A percentile compares a stretch with the other conserved stretches of the same genome.
These are phyloP conservation scores for Clusia tigrina DNA, from an alignment of 2,888 invertebrate species.

Conservation along the genomic window DNA sequence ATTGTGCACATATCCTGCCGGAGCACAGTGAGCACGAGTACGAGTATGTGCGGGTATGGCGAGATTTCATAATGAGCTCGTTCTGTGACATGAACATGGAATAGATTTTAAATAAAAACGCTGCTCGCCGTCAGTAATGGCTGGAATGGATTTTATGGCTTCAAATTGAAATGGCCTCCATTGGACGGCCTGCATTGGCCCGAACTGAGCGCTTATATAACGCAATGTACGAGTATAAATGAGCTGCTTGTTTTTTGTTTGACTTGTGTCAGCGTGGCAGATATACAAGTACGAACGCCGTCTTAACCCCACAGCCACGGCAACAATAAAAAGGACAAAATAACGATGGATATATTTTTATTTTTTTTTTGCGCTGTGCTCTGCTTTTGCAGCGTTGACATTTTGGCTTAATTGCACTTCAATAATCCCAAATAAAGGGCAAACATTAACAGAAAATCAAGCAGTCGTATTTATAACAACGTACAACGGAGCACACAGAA, in stretches of 20 bases:
- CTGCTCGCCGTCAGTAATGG: constrained; percentile 28
- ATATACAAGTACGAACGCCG: too few relatives aligned
- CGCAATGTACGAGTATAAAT: neutral
- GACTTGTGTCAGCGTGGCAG: constrained; percentile 15
- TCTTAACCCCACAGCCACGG: constrained; percentile 19
- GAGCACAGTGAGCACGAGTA: neutral
- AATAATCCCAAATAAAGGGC: constrained; percentile 55
- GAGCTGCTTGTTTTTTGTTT: neutral
- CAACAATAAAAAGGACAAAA: constrained; percentile 56
- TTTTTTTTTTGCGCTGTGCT: neutral
- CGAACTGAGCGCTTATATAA: neutral
- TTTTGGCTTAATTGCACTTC: constrained; percentile 63
- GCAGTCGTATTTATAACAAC: neutral
- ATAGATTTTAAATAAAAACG: constrained; percentile 45
- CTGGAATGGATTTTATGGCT: constrained; percentile 35
- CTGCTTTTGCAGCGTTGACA: constrained; percentile 57
- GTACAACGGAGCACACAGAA: constrained; percentile 13
- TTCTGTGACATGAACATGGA: constrained; percentile 57
- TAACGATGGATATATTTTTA: constrained; percentile 47
- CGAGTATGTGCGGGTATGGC: neutral
- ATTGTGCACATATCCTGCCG: neutral
- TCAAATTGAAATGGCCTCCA: neutral
- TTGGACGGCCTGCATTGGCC: constrained; percentile 2
- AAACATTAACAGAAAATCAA: neutral
- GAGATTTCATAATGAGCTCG: constrained; percentile 46